Evolutionary conservation across 2,113 vertebrate species (phyloP).

Genomic region (Callaeas wilsoni): DNA sequence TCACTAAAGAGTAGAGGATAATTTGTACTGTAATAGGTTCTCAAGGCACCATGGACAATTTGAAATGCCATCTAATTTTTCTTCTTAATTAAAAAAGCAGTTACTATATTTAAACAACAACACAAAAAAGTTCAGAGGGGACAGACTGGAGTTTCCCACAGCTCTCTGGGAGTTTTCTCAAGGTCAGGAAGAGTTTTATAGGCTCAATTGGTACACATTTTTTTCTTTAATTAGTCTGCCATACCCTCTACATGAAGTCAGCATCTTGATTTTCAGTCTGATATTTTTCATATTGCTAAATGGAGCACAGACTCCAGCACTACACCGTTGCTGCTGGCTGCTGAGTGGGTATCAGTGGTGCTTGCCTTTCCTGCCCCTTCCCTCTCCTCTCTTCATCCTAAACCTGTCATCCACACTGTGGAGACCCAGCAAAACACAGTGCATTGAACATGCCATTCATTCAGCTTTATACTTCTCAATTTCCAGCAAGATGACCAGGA

Average conservation of each 20-base stretch:
- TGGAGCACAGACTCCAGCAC: background rate
- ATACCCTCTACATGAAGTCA: slow-evolving; percentile 59
- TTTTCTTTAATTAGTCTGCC: slow-evolving; percentile 58
- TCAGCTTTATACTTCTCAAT: background rate
- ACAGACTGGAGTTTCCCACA: slow-evolving; percentile 60
- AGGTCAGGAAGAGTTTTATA: slow-evolving; percentile 61
- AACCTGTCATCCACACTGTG: background rate
- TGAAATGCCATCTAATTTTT: slow-evolving; percentile 64
- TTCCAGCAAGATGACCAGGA: background rate
- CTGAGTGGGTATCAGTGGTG: background rate
- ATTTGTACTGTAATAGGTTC: slow-evolving; percentile 68
- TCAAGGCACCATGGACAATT: slow-evolving; percentile 60
- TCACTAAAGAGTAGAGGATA: slow-evolving; percentile 63
- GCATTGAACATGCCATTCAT: background rate
- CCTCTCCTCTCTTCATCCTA: background rate
- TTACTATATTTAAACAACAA: slow-evolving; percentile 63
- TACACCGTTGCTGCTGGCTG: background rate
- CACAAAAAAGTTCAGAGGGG: slow-evolving; percentile 52
- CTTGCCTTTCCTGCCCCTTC: background rate
- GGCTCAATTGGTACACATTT: slow-evolving; percentile 19
- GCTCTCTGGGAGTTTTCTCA: slow-evolving; percentile 30
- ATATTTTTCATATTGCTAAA: slow-evolving; percentile 30
- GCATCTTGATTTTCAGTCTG: slow-evolving; percentile 50
- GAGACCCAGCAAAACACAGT: rapidly evolving
- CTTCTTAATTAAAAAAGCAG: slow-evolving; percentile 62